These are phyloP conservation scores for Liodrosophila aerea DNA, from an alignment of 2,888 invertebrate species.

Conservation along the genomic window DNA sequence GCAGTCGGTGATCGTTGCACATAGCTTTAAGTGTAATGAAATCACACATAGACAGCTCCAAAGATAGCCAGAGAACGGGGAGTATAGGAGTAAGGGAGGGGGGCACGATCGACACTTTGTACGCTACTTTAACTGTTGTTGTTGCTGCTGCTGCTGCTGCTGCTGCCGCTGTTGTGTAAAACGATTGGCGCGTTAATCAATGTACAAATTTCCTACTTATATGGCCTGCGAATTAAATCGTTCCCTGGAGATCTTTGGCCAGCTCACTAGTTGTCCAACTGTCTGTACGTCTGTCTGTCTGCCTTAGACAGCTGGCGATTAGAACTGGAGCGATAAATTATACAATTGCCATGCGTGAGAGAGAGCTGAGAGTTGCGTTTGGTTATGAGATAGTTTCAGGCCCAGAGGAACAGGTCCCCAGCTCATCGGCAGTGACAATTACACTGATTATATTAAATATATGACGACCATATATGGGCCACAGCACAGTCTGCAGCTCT, in stretches of 20 bases:
- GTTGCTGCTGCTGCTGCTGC: too few species aligned
- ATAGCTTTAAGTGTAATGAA: slow-evolving; percentile 70
- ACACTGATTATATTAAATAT: slow-evolving; percentile 78
- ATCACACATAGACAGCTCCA: slow-evolving; percentile 63
- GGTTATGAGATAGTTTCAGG: not conserved
- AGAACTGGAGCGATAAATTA: slow-evolving; percentile 79
- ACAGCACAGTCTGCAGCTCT: slow-evolving; percentile 9
- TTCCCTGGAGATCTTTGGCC: slow-evolving; percentile 78
- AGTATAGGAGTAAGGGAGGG: slow-evolving; percentile 2
- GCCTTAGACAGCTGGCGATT: slow-evolving; percentile 76
- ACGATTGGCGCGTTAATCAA: slow-evolving; percentile 80
- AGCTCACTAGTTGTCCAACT: slow-evolving; percentile 11
- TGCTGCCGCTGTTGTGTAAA: slow-evolving; percentile 74
- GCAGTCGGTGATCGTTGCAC: slow-evolving; percentile 38
- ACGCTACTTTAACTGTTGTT: slow-evolving; percentile 49
- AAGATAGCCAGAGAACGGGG: slow-evolving; percentile 15
- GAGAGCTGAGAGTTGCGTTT: slow-evolving; percentile 13
- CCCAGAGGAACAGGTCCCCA: slow-evolving; percentile 55
- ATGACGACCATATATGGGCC: slow-evolving; percentile 70
- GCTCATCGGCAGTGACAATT: slow-evolving; percentile 71
- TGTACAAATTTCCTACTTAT: slow-evolving; percentile 79
- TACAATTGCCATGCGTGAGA: slow-evolving; percentile 78
- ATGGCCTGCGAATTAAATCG: slow-evolving; percentile 80
- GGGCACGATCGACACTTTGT: slow-evolving; percentile 61
- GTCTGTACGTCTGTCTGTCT: slow-evolving; percentile 9